Percentiles rank a stretch among this genome's conserved stretches.
phyloP scores from a whole-genome alignment of 2,888 invertebrate species.

The Hofmannophila pseudospretella region DNA sequence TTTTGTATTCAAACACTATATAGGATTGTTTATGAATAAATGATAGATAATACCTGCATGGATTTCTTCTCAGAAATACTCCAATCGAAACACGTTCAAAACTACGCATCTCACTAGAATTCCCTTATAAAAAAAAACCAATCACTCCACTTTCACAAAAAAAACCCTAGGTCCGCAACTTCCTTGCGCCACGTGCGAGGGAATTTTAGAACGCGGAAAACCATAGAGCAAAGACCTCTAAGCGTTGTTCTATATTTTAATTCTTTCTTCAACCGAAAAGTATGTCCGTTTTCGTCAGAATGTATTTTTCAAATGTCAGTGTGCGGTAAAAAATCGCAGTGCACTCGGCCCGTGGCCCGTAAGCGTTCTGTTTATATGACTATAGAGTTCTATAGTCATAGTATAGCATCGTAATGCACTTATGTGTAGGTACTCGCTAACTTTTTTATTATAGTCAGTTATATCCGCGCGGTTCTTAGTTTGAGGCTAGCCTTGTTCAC shows the following conservation, averaged over 20 bases:
- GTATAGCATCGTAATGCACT: constrained; percentile 70
- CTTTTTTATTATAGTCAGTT: constrained; percentile 75
- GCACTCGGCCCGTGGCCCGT: constrained; percentile 55
- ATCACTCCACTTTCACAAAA: constrained; percentile 24
- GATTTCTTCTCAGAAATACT: constrained; percentile 35
- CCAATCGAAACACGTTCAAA: constrained; percentile 26
- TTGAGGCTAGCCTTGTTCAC: constrained; percentile 41
- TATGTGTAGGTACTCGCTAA: constrained; percentile 72
- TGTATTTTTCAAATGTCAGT: constrained; percentile 74
- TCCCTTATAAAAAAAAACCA: constrained; percentile 31
- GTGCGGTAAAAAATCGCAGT: constrained; percentile 68
- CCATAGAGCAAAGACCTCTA: constrained; percentile 5
- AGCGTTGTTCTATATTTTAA: constrained; percentile 1
- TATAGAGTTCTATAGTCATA: constrained; percentile 61
- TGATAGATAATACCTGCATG: constrained; percentile 56
- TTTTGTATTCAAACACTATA: too few species aligned
- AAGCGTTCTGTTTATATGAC: constrained; percentile 67
- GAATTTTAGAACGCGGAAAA: constrained; percentile 12
- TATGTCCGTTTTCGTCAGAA: constrained; percentile 73
- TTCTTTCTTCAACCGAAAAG: constrained; percentile 33
- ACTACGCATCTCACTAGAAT: constrained; percentile 41
- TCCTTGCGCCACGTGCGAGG: constrained; percentile 20
- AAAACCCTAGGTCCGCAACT: constrained; percentile 7
- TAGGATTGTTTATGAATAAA: too few species aligned
- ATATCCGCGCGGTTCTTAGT: constrained; percentile 66